phyloP scores from a whole-genome alignment of 1,140 invertebrate genomes.

The Musca domestica region DNA sequence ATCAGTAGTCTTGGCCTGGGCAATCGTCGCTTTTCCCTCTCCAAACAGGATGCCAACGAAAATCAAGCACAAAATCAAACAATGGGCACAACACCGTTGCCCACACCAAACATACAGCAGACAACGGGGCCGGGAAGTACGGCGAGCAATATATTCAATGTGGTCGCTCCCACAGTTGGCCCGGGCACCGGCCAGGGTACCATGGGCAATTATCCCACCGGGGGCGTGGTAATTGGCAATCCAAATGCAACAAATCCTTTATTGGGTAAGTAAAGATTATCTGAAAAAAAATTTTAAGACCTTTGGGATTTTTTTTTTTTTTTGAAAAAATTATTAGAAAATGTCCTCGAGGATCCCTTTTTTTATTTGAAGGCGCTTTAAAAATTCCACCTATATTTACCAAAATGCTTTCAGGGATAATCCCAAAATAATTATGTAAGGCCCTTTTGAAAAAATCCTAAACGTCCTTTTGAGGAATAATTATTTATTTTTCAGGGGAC shows the following conservation, averaged over 20 bases:
- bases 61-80: constrained; percentile 31
- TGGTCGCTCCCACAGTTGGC: not conserved
- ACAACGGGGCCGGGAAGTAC: not conserved
- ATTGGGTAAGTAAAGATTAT: constrained; percentile 39
- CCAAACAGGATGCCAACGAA: constrained; percentile 62
- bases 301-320: too few species aligned
- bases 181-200: constrained; percentile 8
- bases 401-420: too few species aligned
- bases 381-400: too few species aligned
- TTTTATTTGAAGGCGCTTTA: too few species aligned
- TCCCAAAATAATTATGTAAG: too few species aligned
- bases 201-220: constrained; percentile 40
- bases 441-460: too few species aligned
- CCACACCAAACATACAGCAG: not conserved
- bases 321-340: too few species aligned
- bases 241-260: constrained; percentile 50
- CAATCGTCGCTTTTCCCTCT: constrained; percentile 71
- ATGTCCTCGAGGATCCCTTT: too few species aligned
- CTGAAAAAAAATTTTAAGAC: too few species aligned
- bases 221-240: constrained; percentile 49
- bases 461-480: too few species aligned
- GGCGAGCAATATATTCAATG: constrained; percentile 2
- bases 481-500: too few species aligned
- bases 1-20: constrained; percentile 75
- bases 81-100: not conserved